Base-by-base conservation (phyloP, 2,113 vertebrate species). In the Phylloscopus trochilus region DNA sequence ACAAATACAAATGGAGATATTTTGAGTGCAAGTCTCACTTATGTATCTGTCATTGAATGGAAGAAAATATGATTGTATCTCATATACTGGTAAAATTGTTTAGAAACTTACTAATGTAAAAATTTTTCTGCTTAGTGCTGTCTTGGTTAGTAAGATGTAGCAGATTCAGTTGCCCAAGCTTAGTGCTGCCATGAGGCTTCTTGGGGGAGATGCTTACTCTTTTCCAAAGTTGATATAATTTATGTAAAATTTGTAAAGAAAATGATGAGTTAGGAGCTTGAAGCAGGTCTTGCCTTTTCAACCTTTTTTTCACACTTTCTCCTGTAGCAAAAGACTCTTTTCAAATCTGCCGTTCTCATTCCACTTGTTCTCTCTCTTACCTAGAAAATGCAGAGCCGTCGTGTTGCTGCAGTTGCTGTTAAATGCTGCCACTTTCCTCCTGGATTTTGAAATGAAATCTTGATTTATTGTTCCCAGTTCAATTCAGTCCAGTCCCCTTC, bases 401-500 rank as follows among this genome's bases (percentile, higher is more conserved):
- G 0, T n/a, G 16, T 83, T 93, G 64, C 78, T 92, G 62, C 88
- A 74, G 39, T 84, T 93, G 85, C 82, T 92, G 63, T 87, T 70
- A 92, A 86, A 64, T 67, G 53, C 75, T 77, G 62, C 72, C 30
- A 43, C 31, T 83, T 82, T 77, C 9, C n/a, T 86, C 62, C 43
- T 80, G 59, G 70, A 81, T 90, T 96, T 82, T 68, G 79, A 91
- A 87, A 89, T 74, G 81, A 92, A 90, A 90, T 70, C 67, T 91
- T 92, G 72, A 47, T 94, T 81, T 90, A 27, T 74, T 83, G 41
- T 93, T 92, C 20, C 53, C 18, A 47, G 31, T 95, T 87, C 75
- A 87, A 0, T 93, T 90, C 92, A 70, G 51, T 58, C 31, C 89
- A 88, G 37, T 30, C 41, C 76, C 75, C 9, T 33, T 68, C 13